Percentiles rank a stretch among this genome's conserved stretches.
Conservation (phyloP, 2,113 vertebrate species). For the Cynocephalus volans region DNA sequence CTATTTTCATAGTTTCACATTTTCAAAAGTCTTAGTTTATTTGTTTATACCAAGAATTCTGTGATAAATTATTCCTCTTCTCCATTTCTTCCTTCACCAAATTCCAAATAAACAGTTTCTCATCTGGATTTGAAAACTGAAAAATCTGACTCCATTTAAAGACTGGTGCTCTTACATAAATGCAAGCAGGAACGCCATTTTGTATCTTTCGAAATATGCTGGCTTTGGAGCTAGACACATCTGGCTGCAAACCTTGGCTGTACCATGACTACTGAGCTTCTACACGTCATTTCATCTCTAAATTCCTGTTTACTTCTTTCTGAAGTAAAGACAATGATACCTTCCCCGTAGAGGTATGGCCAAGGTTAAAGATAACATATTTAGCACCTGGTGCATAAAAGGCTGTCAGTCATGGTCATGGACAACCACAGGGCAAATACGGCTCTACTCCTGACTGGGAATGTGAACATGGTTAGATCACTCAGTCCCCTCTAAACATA, state of each 20-base stretch:
- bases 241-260: neutral
- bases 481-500: neutral
- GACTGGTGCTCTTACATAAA: neutral
- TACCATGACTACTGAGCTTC: neutral
- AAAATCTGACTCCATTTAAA: slow-evolving; percentile 24
- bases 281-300: neutral
- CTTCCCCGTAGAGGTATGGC: neutral
- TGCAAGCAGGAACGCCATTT: neutral
- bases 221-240: neutral
- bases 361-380: neutral
- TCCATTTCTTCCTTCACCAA: neutral
- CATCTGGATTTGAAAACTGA: neutral
- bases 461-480: neutral
- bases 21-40: slow-evolving; percentile 29
- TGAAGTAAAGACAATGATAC: neutral
- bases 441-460: neutral
- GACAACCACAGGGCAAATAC: neutral
- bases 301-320: neutral
- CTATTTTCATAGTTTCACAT: neutral
- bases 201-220: neutral
- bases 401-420: neutral
- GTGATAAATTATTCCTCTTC: neutral
- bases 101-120: neutral
- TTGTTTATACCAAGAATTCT: neutral
- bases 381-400: neutral